Conservation (phyloP, 2,888 invertebrate species). For the Monoplex corrugatus region DNA sequence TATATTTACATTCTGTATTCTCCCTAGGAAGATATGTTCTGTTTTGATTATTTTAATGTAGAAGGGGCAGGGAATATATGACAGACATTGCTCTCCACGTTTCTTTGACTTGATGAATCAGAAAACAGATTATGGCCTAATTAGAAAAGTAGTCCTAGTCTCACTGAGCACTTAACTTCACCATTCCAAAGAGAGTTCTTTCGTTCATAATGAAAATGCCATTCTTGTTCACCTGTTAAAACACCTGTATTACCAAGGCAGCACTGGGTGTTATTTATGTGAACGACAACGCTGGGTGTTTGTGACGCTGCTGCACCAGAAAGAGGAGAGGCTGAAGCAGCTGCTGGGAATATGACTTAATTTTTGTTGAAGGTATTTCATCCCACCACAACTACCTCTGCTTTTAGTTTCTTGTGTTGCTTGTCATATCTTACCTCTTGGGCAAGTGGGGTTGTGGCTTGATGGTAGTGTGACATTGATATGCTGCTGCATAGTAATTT, state of each 20-base stretch:
- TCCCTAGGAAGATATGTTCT: too few relatives aligned
- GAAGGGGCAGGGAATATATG: too few relatives aligned
- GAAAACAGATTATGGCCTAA: too few relatives aligned
- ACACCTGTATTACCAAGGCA: slow-evolving; percentile 23
- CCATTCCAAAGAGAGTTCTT: too few relatives aligned
- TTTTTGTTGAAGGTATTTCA: slow-evolving; percentile 29
- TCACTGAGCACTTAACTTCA: too few relatives aligned
- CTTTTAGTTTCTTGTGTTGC: slow-evolving; percentile 14
- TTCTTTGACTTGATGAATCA: too few relatives aligned
- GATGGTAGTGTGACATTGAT: too few relatives aligned
- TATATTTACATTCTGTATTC: too few relatives aligned
- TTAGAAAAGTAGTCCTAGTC: too few relatives aligned
- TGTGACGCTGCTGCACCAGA: not conserved
- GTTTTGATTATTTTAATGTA: too few relatives aligned
- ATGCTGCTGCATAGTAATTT: not conserved
- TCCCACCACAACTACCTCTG: slow-evolving; percentile 22
- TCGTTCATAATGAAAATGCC: not conserved
- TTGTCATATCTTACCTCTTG: not conserved
- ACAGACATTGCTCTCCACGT: too few relatives aligned
- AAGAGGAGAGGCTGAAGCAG: slow-evolving; percentile 29
- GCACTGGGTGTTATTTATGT: slow-evolving; percentile 13
- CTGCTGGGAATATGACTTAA: slow-evolving; percentile 31
- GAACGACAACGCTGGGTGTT: not conserved
- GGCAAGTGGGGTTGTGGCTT: not conserved
- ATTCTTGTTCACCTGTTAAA: slow-evolving; percentile 30